Evolutionary conservation across 2,113 vertebrate genomes (phyloP).

Genomic region (Forbesichthys papilliferus): DNA sequence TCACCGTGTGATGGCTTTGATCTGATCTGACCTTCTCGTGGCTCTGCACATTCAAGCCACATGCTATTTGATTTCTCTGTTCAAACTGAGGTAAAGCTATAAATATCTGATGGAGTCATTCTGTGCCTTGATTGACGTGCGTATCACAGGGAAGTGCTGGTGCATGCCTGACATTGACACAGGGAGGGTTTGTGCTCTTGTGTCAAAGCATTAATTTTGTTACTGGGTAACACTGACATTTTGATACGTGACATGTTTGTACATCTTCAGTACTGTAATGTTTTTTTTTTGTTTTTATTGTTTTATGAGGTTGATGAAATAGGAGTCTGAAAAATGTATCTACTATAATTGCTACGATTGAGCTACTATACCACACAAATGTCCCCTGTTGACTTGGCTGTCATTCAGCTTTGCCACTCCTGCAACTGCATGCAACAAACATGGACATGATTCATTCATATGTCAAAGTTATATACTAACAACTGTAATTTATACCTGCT

Average conservation of each 20-base stretch:
- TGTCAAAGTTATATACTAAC: too few species aligned
- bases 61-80: not conserved
- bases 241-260: constrained; percentile 27
- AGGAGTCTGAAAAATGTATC: too few species aligned
- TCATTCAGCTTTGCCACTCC: too few species aligned
- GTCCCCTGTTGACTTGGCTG: too few species aligned
- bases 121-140: not conserved
- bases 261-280: not conserved
- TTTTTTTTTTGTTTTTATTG: not conserved
- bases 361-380: too few species aligned
- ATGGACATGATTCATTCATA: too few species aligned
- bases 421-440: too few species aligned
- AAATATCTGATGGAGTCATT: not conserved
- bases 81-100: not conserved
- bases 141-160: constrained; percentile 19
- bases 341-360: too few species aligned
- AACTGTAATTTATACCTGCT: too few species aligned
- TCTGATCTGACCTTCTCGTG: not conserved
- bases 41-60: not conserved
- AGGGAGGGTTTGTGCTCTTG: constrained; percentile 15
- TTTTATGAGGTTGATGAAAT: not conserved
- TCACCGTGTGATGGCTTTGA: not conserved
- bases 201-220: constrained; percentile 32
- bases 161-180: constrained; percentile 7
- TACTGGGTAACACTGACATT: constrained; percentile 37